Evolutionary conservation across 1,140 invertebrate species (phyloP).

Genomic region (Dufourea novaeangliae): DNA sequence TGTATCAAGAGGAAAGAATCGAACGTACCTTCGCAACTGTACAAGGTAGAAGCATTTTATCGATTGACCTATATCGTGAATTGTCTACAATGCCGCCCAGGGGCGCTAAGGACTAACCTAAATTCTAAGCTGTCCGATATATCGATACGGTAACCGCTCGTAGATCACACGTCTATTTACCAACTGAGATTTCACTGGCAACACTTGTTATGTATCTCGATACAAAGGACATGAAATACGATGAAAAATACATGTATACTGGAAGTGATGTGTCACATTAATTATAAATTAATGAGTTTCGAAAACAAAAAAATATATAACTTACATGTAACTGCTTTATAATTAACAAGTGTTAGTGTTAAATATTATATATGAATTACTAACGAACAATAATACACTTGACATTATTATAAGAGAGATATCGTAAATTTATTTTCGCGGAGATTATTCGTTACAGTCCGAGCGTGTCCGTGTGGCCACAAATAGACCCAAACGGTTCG

Average conservation of each 20-base stretch:
- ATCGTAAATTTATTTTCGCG: slow-evolving; percentile 20
- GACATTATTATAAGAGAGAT: neutral
- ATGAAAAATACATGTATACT: neutral
- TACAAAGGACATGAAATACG: neutral
- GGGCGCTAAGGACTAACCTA: slow-evolving; percentile 71
- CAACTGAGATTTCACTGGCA: too few relatives aligned
- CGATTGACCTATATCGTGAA: slow-evolving; percentile 77
- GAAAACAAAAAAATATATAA: too few relatives aligned
- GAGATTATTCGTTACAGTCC: slow-evolving; percentile 25
- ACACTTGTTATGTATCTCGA: neutral
- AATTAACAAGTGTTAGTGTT: too few relatives aligned
- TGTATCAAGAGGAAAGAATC: slow-evolving; percentile 66
- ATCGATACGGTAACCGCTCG: slow-evolving; percentile 44
- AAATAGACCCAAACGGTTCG: slow-evolving; percentile 66
- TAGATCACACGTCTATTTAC: slow-evolving; percentile 4
- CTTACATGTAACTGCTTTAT: too few relatives aligned
- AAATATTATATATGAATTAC: neutral
- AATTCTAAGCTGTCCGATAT: slow-evolving; percentile 57
- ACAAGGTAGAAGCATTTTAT: slow-evolving; percentile 75
- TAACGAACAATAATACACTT: neutral
- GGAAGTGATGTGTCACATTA: too few relatives aligned
- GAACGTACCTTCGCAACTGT: slow-evolving; percentile 67
- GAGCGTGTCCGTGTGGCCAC: slow-evolving; percentile 39
- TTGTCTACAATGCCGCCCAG: slow-evolving; percentile 71
- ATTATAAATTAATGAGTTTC: too few relatives aligned